A percentile compares a stretch with the other conserved stretches of the same genome.
phyloP scores from a whole-genome alignment of 2,888 invertebrate species.

The Mythimna impura region DNA sequence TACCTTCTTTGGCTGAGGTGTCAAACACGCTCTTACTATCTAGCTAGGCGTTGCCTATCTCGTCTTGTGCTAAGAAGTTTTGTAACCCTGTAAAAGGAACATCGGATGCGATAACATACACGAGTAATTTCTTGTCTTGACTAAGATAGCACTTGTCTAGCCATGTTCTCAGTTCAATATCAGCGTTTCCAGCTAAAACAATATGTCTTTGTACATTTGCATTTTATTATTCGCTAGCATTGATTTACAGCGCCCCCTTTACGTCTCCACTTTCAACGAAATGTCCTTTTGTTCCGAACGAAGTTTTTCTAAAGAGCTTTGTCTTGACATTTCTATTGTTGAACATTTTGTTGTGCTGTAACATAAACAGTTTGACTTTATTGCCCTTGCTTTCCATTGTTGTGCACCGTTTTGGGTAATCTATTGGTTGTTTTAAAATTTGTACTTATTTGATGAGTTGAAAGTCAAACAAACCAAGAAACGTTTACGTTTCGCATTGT shows the following conservation, averaged over 20 bases:
- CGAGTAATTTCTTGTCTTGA: slow-evolving; percentile 46
- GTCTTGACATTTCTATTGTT: slow-evolving; percentile 85
- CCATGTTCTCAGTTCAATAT: slow-evolving; percentile 42
- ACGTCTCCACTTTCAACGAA: slow-evolving; percentile 78
- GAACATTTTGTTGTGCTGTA: slow-evolving; percentile 76
- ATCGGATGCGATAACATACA: slow-evolving; percentile 45
- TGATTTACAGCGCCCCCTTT: slow-evolving; percentile 80
- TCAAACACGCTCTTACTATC: slow-evolving; percentile 44
- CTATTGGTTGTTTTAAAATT: slow-evolving; percentile 64
- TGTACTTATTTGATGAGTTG: slow-evolving; percentile 41
- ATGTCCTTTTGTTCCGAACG: slow-evolving; percentile 84
- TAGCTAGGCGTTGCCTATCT: slow-evolving; percentile 28
- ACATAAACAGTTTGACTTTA: slow-evolving; percentile 85
- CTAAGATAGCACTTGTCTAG: slow-evolving; percentile 37
- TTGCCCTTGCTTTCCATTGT: slow-evolving; percentile 77
- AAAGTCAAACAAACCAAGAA: slow-evolving; percentile 33
- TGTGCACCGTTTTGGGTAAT: slow-evolving; percentile 69
- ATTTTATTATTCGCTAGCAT: slow-evolving; percentile 81
- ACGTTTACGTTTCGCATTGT: slow-evolving; percentile 31
- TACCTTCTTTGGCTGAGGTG: slow-evolving; percentile 46
- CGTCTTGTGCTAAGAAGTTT: slow-evolving; percentile 33
- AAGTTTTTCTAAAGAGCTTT: slow-evolving; percentile 84
- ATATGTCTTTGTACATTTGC: slow-evolving; percentile 64
- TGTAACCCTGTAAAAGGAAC: slow-evolving; percentile 33
- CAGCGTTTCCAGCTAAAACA: slow-evolving; percentile 62